A percentile compares a stretch with the other conserved stretches of the same genome.
phyloP scores from a whole-genome alignment of 2,113 vertebrate species.

The Myotis davidii region DNA sequence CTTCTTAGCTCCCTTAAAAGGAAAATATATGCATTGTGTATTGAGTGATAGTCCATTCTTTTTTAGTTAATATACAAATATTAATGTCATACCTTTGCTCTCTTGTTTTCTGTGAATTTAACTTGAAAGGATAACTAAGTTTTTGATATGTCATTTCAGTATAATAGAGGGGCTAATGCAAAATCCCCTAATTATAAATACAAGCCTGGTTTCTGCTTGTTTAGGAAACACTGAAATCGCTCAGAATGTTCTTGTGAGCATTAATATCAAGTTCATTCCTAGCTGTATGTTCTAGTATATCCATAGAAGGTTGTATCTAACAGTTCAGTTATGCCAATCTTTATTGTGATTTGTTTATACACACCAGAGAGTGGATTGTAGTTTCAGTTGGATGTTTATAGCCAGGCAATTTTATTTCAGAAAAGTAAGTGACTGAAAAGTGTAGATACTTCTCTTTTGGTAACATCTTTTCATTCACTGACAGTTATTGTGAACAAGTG shows the following conservation, averaged over 20 bases:
- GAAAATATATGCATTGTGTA: neutral
- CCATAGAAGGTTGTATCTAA: neutral
- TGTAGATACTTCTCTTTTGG: slow-evolving; percentile 85
- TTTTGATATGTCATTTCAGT: neutral
- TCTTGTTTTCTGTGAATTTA: neutral
- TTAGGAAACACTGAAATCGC: neutral
- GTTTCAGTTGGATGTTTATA: slow-evolving; percentile 81
- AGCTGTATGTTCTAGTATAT: neutral
- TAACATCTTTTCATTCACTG: slow-evolving; percentile 90
- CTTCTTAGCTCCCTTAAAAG: neutral
- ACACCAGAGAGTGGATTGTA: slow-evolving; percentile 59
- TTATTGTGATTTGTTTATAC: slow-evolving; percentile 59
- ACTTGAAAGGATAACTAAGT: neutral
- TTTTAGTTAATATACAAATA: slow-evolving; percentile 4
- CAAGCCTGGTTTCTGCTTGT: neutral
- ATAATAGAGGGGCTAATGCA: neutral
- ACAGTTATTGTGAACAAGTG: slow-evolving; percentile 91
- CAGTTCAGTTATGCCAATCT: neutral
- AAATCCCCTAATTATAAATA: neutral
- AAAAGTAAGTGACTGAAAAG: slow-evolving; percentile 88
- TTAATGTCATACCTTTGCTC: neutral
- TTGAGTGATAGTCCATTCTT: neutral
- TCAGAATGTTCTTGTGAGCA: neutral
- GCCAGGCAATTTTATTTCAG: slow-evolving; percentile 85
- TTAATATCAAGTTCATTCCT: neutral